phyloP scores from a whole-genome alignment of 1,140 invertebrate genomes.

The Diabrotica undecimpunctata region DNA sequence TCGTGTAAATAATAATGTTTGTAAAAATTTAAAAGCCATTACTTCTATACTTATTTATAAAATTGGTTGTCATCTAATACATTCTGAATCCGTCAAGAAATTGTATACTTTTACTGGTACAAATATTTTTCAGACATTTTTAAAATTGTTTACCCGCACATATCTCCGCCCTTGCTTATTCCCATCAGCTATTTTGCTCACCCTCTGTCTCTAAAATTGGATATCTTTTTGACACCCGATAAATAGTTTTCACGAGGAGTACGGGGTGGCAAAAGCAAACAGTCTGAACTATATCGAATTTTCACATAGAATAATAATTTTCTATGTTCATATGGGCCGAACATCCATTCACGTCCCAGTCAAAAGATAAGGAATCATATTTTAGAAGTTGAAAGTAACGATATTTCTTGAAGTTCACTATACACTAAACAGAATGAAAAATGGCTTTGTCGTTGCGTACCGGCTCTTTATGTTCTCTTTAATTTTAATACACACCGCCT shows the following conservation, averaged over 20 bases:
- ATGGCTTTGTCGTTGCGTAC: neutral
- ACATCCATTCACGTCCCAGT: conserved; percentile 13
- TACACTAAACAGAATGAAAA: conserved; percentile 1
- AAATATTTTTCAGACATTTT: too few relatives aligned
- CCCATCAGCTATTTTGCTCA: conserved; percentile 9
- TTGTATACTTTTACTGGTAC: too few relatives aligned
- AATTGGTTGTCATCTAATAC: too few relatives aligned
- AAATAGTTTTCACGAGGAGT: conserved; percentile 25
- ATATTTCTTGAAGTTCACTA: neutral
- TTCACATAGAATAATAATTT: conserved; percentile 16
- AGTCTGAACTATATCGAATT: conserved; percentile 15
- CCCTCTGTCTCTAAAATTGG: conserved; percentile 31
- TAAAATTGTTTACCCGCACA: too few relatives aligned
- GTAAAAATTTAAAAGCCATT: too few relatives aligned
- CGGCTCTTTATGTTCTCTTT: too few relatives aligned
- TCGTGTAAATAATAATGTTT: too few relatives aligned
- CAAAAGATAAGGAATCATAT: conserved; percentile 5
- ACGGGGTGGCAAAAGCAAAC: conserved; percentile 14
- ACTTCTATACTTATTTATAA: too few relatives aligned
- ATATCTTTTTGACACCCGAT: conserved; percentile 32
- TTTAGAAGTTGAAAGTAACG: conserved; percentile 4
- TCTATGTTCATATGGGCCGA: conserved; percentile 15
- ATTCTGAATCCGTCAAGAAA: too few relatives aligned
- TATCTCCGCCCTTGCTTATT: conserved; percentile 3
- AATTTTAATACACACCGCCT: too few relatives aligned